Evolutionary conservation across 2,113 vertebrate genomes (phyloP).

Genomic region (Malaclemys terrapin): DNA sequence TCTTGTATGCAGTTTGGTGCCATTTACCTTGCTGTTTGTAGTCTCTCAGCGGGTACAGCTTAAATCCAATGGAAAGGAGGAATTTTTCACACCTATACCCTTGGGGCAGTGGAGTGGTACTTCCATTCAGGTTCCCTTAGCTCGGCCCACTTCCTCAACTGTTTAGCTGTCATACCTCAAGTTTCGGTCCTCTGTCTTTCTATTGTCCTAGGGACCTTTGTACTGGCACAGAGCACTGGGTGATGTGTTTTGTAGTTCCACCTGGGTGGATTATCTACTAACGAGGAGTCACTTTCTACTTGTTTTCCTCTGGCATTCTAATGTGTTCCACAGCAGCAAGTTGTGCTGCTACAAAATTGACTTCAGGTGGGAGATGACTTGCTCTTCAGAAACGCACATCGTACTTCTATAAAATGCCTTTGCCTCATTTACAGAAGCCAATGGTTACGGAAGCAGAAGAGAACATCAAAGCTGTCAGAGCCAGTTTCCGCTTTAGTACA

Average conservation of each 20-base stretch:
- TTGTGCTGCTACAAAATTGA: not conserved
- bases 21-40: conserved; percentile 8
- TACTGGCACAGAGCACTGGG: not conserved
- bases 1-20: rapidly evolving
- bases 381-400: not conserved
- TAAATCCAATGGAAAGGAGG: not conserved
- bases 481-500: not conserved
- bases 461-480: not conserved
- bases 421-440: not conserved
- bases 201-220: not conserved
- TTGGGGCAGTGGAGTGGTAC: not conserved
- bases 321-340: not conserved
- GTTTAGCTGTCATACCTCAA: not conserved
- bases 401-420: not conserved
- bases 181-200: conserved; percentile 20
- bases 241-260: not conserved
- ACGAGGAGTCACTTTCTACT: not conserved
- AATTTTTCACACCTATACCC: not conserved
- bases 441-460: not conserved
- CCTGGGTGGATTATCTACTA: not conserved
- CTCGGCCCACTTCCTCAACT: conserved; percentile 16
- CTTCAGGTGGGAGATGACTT: not conserved
- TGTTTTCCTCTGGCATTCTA: not conserved
- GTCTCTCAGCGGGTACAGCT: not conserved
- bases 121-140: not conserved